Base-by-base conservation (phyloP, 2,113 vertebrate genomes). In the Sakesphorus luctuosus region DNA sequence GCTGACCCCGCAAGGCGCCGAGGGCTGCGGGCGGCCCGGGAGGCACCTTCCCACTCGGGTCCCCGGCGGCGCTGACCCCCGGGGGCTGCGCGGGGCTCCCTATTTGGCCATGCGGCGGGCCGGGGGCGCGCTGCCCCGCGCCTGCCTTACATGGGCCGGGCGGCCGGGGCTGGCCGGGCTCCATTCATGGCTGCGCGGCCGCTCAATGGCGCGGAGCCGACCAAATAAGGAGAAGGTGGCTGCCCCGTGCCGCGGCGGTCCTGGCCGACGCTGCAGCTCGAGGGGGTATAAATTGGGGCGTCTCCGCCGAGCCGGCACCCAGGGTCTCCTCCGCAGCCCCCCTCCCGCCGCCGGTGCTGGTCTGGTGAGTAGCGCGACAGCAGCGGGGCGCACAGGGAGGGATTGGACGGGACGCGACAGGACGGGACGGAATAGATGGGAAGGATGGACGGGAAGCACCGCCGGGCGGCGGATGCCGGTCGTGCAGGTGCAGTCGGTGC, bases 161-260 rank as follows among this genome's bases (percentile, higher is more conserved):
- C 95, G 93, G 94, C 93, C 96, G 77, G 94, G 89, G 88, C 87
- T 87, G 87, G 89, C 92, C 94, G 96, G 93, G 95, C 97, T 98
- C 98, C 99, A 98, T 99, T 98, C 98, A 99, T 98, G 98, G 98
- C 98, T 97, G 96, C 97, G 75, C 97, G 90, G 95, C 96, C 97
- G 95, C 98, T 97, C 97, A 95, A 97, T 94, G 97, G 96, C 89
- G 98, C 97, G 93, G 97, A 94, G 94, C 95, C 93, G 94, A 98
- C 98, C 98, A 99, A 99, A 99, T 99, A 99, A 98, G 98, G 98
- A 98, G 85, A 98, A 97, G 98, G 98, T 97, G 97, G 96, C 97
- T 89, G 96, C 49, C 96, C 61, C 79, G 94, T 91, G 96, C 94
- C 96, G 90, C 87, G 31, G 82, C 71, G 75, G 93, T 14, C 76